These are phyloP conservation scores for Euzophera pinguis DNA, from an alignment of 2,888 invertebrate species.

Conservation along the genomic window DNA sequence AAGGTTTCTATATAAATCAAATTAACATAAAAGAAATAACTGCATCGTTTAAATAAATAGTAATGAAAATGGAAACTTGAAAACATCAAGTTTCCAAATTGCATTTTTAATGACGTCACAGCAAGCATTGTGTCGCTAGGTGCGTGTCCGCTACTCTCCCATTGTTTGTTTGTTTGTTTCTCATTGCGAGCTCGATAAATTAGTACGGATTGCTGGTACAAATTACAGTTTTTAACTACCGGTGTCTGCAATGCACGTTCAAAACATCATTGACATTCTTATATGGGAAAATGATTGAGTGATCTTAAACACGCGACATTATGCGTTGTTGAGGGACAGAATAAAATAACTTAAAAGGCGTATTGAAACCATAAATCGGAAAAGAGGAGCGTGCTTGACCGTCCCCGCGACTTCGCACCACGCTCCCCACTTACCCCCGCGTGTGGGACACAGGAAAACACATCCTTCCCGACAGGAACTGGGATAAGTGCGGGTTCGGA, in stretches of 20 bases:
- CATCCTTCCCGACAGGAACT: constrained; percentile 32
- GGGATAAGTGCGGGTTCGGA: constrained; percentile 35
- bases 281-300: neutral
- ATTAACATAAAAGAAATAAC: neutral
- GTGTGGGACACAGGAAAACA: constrained; percentile 11
- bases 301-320: neutral
- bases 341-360: constrained; percentile 38
- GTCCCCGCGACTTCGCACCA: constrained; percentile 36
- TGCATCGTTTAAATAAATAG: neutral
- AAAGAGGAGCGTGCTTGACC: constrained; percentile 44
- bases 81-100: constrained; percentile 2
- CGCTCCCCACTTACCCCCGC: constrained; percentile 23
- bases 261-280: neutral
- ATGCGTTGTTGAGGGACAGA: neutral
- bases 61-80: constrained; percentile 3
- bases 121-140: constrained; percentile 28
- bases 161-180: constrained; percentile 32
- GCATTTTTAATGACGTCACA: constrained; percentile 8
- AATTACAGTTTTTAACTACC: constrained; percentile 7
- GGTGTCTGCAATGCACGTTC: neutral
- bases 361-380: constrained; percentile 54
- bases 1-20: too few species aligned
- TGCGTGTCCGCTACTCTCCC: constrained; percentile 66
- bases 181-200: constrained; percentile 8
- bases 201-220: constrained; percentile 8